Conservation (phyloP, 2,888 invertebrate genomes). For the Stenodera caucasica region DNA sequence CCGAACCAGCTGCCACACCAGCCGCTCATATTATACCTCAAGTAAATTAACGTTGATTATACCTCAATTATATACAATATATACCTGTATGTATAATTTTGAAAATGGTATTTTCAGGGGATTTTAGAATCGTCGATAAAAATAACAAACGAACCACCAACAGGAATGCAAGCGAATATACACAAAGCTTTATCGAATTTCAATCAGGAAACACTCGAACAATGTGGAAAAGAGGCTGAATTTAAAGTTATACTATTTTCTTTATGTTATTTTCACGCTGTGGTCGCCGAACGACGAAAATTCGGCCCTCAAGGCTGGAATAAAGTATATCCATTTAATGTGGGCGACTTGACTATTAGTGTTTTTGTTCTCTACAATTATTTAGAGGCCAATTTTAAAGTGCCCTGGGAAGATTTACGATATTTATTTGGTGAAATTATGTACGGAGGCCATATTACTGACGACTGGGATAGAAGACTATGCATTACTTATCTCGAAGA, state of each 20-base stretch:
- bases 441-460: slow-evolving; percentile 86
- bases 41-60: no score
- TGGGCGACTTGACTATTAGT: slow-evolving; percentile 93
- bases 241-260: slow-evolving; percentile 91
- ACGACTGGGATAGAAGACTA: slow-evolving; percentile 94
- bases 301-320: slow-evolving; percentile 95
- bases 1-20: slow-evolving; percentile 79
- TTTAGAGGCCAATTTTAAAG: slow-evolving; percentile 82
- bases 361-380: slow-evolving; percentile 97
- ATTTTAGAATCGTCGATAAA: slow-evolving; percentile 89
- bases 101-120: slow-evolving; percentile 72
- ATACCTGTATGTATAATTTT: no score
- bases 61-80: no score
- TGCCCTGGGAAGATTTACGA: slow-evolving; percentile 91
- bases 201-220: slow-evolving; percentile 91
- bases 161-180: slow-evolving; percentile 94
- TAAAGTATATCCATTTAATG: slow-evolving; percentile 95
- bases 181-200: slow-evolving; percentile 90
- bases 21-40: no score
- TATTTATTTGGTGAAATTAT: slow-evolving; percentile 95
- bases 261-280: slow-evolving; percentile 93
- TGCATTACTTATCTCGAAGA: slow-evolving; percentile 82
- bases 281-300: slow-evolving; percentile 92
- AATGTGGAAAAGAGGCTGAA: slow-evolving; percentile 87
- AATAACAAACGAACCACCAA: slow-evolving; percentile 97